Base-by-base conservation (phyloP, 2,888 invertebrate genomes). In the Drosophila multiciliata region DNA sequence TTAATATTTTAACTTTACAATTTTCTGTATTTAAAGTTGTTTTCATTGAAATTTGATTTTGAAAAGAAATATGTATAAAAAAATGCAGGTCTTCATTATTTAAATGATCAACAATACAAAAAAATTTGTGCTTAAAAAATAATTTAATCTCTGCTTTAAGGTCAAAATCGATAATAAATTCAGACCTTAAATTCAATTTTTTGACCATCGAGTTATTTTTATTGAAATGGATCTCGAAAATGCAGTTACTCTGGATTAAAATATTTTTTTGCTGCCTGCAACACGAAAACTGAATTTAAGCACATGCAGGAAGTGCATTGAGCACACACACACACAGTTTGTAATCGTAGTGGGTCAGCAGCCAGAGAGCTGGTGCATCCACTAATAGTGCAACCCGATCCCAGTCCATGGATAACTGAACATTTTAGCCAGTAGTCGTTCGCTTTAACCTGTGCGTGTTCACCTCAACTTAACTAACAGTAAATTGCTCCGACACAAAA, bases 401-500 rank as follows among this genome's bases (percentile, higher is more conserved):
- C 5, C n/a, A 20, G n/a, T 8, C 40, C 1, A 11, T 29, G 45
- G 26, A 42, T 54, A 50, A 29, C 29, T 15, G 15, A 23, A 23
- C 48, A 67, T 76, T 65, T 73, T 58, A 55, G 38, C 54, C 58
- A 53, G 53, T 29, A 42, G 49, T 49, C 53, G 52, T 63, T 53
- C 65, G 42, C 52, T 49, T 66, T 67, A 62, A 62, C 65, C 68
- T 52, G 20, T 67, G 76, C 50, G 20, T 67, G 76, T 48, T 66
- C 60, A 73, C 78, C 73, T 81, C 69, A 65, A 69, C 78, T 70
- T 58, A 67, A 66, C 60, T 70, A 70, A 77, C 73, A 64, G 62
- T 67, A 79, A 79, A 77, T 80, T 79, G 79, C 67, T 65, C 36
- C 58, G 66, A 70, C 68, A 67, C 66, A 78, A 81, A 29, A 77